Conservation (phyloP, 1,140 invertebrate species). For the Heliothis subflexa region DNA sequence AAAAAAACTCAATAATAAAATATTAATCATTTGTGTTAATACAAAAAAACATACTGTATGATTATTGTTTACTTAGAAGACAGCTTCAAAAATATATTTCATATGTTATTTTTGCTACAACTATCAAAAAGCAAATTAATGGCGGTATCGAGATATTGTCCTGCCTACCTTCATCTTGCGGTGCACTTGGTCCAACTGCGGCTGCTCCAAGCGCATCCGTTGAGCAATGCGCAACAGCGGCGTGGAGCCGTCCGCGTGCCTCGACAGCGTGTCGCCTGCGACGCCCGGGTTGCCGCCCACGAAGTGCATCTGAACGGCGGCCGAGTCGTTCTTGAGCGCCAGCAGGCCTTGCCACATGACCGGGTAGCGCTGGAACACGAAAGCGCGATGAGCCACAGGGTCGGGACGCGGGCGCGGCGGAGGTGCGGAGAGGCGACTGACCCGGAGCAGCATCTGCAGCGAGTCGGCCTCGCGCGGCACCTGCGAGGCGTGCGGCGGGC, state of each 20-base stretch:
- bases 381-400: too few relatives aligned
- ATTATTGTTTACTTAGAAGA: too few relatives aligned
- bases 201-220: constrained; percentile 97
- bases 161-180: constrained; percentile 96
- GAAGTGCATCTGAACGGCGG: constrained; percentile 99
- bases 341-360: constrained; percentile 98
- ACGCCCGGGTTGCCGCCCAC: constrained; percentile 97
- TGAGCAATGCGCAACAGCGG: constrained; percentile 96
- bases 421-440: constrained; percentile 64
- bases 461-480: constrained; percentile 92
- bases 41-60: too few relatives aligned
- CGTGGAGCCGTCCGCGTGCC: constrained; percentile 92
- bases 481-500: constrained; percentile 91
- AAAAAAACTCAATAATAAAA: too few relatives aligned
- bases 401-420: too few relatives aligned
- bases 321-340: constrained; percentile 98
- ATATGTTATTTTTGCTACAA: too few relatives aligned
- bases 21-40: too few relatives aligned
- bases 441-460: constrained; percentile 91
- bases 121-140: too few relatives aligned
- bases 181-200: constrained; percentile 97
- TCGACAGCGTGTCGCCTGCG: constrained; percentile 93
- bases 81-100: too few relatives aligned
- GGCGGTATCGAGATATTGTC: not conserved
- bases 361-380: constrained; percentile 91